phyloP scores from a whole-genome alignment of 2,797 vertebrate species.

The Fringilla coelebs region DNA sequence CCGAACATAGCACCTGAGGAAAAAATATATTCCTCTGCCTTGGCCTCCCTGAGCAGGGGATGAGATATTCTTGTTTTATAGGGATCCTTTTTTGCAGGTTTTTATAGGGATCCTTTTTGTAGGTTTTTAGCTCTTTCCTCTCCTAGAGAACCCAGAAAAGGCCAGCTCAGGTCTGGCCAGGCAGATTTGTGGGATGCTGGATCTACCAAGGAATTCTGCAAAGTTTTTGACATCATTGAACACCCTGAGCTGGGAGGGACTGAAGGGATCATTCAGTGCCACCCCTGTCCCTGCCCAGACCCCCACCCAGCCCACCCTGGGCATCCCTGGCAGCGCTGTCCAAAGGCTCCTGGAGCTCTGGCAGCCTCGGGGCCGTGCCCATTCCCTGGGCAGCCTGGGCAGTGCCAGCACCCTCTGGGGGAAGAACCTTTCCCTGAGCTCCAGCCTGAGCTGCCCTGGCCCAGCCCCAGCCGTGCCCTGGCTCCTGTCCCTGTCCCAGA shows the following conservation, averaged over 20 bases:
- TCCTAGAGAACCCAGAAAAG: background rate
- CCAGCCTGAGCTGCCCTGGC: background rate
- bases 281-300: accelerated
- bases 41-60: background rate
- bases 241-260: accelerated
- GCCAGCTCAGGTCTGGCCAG: background rate
- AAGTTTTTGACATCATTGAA: background rate
- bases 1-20: background rate
- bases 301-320: background rate
- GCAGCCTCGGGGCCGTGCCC: background rate
- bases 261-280: accelerated
- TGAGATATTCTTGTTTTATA: background rate
- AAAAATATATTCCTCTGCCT: background rate
- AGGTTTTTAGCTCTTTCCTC: background rate
- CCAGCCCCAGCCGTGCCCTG: background rate
- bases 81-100: background rate
- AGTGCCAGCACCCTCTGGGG: background rate
- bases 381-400: background rate
- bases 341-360: background rate
- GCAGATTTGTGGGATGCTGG: background rate
- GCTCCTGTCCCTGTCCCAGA: background rate
- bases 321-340: background rate
- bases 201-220: background rate
- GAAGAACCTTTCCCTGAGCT: background rate
- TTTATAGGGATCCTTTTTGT: background rate